A percentile compares a stretch with the other conserved stretches of the same genome.
These are phyloP conservation scores for Kryptopterus vitreolus DNA, from an alignment of 2,797 vertebrate species.

Conservation along the genomic window DNA sequence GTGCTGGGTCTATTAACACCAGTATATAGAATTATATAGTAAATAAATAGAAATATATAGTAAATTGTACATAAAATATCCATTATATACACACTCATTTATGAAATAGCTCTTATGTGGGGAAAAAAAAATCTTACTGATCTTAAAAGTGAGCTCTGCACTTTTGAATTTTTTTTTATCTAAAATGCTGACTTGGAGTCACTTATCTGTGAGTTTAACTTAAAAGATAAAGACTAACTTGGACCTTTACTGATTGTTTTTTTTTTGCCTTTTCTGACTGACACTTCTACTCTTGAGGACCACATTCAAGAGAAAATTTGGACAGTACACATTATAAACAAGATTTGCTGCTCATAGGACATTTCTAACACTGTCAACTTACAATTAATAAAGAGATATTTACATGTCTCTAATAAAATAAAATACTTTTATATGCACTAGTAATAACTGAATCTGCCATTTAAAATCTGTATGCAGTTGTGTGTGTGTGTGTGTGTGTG, in stretches of 20 bases:
- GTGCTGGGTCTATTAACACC: not conserved
- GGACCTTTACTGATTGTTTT: constrained; percentile 2
- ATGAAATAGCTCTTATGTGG: not conserved
- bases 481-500: constrained; percentile 11
- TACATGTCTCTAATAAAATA: no score
- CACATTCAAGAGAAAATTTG: not conserved
- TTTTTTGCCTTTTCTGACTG: constrained; percentile 4
- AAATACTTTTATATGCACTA: no score
- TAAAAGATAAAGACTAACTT: constrained; percentile 14
- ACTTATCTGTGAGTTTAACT: constrained; percentile 5
- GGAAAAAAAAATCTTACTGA: not conserved
- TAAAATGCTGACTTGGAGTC: constrained; percentile 15
- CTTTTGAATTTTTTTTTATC: not conserved
- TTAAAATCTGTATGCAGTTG: not conserved
- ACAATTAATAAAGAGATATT: not conserved
- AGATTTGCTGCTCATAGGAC: not conserved
- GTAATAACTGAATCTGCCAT: no score
- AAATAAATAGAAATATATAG: no score
- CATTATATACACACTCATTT: not conserved
- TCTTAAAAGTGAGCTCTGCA: not conserved
- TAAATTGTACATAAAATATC: not conserved
- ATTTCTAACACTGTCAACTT: not conserved
- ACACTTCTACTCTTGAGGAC: not conserved
- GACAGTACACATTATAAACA: not conserved
- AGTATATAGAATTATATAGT: not conserved